These are phyloP conservation scores for Silurus aristotelis DNA, from an alignment of 2,797 vertebrate species.

Conservation along the genomic window DNA sequence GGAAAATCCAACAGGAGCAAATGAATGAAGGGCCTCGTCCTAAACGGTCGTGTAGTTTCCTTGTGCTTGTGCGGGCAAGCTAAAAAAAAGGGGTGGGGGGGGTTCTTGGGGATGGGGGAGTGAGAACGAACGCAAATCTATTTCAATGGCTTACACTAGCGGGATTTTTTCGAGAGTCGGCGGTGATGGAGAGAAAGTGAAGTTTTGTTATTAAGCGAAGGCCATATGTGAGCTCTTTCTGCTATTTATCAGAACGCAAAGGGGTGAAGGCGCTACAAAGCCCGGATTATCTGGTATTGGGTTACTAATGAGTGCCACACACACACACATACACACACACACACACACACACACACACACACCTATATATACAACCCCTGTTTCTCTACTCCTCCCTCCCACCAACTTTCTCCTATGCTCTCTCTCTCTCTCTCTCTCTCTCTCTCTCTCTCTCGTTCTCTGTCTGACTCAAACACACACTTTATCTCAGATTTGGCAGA, in stretches of 20 bases:
- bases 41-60: conserved; percentile 40
- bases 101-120: neutral
- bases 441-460: conserved; percentile 50
- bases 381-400: conserved; percentile 41
- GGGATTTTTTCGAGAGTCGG: conserved; percentile 22
- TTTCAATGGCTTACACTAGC: conserved; percentile 30
- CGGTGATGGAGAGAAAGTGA: conserved; percentile 13
- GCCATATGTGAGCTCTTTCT: conserved; percentile 42
- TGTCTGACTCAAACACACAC: conserved; percentile 32
- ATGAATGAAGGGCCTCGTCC: conserved; percentile 33
- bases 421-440: conserved; percentile 42
- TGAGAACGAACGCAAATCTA: conserved; percentile 38
- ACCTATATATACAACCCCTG: neutral
- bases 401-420: neutral
- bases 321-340: conserved; percentile 25
- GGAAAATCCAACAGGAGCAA: conserved; percentile 41
- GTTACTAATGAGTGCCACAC: conserved; percentile 56
- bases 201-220: conserved; percentile 28
- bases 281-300: conserved; percentile 59
- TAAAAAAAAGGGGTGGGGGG: neutral
- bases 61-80: conserved; percentile 18
- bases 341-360: conserved; percentile 6
- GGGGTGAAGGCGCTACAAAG: conserved; percentile 57
- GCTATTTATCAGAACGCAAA: conserved; percentile 39
- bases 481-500: conserved; percentile 48